These are phyloP conservation scores for Eumaeus atala DNA, from an alignment of 1,140 invertebrate genomes.

Conservation along the genomic window DNA sequence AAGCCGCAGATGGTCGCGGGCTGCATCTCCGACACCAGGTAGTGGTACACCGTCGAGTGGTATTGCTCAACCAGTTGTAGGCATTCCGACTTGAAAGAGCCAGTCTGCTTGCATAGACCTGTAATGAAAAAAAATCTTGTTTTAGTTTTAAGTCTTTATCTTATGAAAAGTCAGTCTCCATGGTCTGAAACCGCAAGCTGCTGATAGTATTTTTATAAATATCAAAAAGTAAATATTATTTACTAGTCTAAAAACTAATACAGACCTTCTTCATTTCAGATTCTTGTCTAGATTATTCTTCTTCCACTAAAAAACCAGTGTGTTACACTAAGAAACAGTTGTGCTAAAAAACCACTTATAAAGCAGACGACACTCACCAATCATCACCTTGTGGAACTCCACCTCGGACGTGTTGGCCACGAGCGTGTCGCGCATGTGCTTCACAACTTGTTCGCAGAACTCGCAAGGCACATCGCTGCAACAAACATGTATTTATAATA, in stretches of 20 bases:
- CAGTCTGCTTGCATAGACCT: conserved; percentile 86
- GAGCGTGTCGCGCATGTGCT: conserved; percentile 85
- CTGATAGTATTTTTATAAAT: too few species aligned
- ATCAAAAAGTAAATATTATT: too few species aligned
- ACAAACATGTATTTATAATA: conserved; percentile 10
- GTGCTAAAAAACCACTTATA: background rate
- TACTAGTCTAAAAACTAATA: too few species aligned
- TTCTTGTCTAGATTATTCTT: too few species aligned
- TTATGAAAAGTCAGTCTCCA: too few species aligned
- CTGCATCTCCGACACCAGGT: conserved; percentile 81
- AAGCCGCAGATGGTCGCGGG: conserved; percentile 80
- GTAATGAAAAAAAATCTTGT: conserved; percentile 15
- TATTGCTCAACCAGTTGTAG: conserved; percentile 84
- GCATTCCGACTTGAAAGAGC: conserved; percentile 79
- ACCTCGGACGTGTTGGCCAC: conserved; percentile 89
- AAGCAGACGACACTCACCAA: conserved; percentile 61
- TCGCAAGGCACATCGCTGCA: conserved; percentile 86
- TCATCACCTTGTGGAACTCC: conserved; percentile 85
- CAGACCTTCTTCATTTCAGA: too few species aligned
- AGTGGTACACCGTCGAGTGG: conserved; percentile 82
- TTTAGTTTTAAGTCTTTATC: too few species aligned
- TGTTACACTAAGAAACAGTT: too few species aligned
- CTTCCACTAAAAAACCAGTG: too few species aligned
- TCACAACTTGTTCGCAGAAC: conserved; percentile 87
- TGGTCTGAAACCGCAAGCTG: too few species aligned